A percentile compares a stretch with the other conserved stretches of the same genome.
phyloP scores from a whole-genome alignment of 2,888 invertebrate species.

The Odontothrips loti region DNA sequence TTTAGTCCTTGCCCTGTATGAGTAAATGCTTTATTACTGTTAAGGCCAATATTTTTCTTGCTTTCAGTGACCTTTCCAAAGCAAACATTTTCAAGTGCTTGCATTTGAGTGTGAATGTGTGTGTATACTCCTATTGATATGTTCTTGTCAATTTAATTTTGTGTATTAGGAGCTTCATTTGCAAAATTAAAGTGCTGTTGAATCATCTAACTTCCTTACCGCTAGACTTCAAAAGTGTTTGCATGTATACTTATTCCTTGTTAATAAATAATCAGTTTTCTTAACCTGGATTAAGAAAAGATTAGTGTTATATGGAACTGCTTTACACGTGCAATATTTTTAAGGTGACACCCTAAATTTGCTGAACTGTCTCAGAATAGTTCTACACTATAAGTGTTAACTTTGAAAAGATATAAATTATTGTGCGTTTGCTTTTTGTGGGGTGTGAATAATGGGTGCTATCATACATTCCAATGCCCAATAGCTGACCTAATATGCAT shows the following conservation, averaged over 20 bases:
- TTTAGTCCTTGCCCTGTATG: neutral
- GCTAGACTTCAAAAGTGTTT: neutral
- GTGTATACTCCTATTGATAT: neutral
- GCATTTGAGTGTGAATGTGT: neutral
- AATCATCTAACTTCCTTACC: neutral
- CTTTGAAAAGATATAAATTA: neutral
- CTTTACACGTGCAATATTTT: neutral
- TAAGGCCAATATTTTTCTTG: conserved; percentile 20
- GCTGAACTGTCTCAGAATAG: neutral
- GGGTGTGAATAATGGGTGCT: neutral
- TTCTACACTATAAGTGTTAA: neutral
- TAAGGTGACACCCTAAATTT: neutral
- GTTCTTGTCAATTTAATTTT: conserved; percentile 11
- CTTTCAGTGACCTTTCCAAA: neutral
- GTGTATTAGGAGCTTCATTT: neutral
- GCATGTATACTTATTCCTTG: neutral
- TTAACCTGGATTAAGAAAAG: neutral
- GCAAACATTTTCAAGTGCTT: neutral
- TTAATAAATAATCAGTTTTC: neutral
- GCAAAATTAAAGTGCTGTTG: neutral
- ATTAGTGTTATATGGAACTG: neutral
- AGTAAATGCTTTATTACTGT: neutral
- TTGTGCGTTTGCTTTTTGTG: neutral
- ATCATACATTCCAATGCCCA: neutral
- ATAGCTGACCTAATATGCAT: neutral